Evolutionary conservation across 2,797 vertebrate species (phyloP).

Genomic region (Characodon lateralis): DNA sequence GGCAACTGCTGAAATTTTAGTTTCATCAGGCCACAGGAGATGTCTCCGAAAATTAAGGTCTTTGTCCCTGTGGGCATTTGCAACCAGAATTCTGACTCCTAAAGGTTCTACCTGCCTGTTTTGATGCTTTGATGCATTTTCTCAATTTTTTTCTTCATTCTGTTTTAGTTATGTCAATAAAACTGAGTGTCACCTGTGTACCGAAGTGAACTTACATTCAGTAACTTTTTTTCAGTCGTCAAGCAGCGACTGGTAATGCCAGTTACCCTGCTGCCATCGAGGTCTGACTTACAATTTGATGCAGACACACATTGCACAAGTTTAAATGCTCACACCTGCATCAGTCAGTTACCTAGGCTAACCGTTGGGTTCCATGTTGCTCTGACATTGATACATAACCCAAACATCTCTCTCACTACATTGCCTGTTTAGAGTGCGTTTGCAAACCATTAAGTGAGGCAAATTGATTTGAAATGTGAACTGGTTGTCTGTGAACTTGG

Average conservation of each 20-base stretch:
- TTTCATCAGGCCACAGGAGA: too few species aligned
- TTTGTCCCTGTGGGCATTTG: too few species aligned
- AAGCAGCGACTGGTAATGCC: background rate
- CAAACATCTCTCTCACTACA: background rate
- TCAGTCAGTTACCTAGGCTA: background rate
- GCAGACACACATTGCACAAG: background rate
- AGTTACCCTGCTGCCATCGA: background rate
- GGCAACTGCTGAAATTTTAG: too few species aligned
- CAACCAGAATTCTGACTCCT: too few species aligned
- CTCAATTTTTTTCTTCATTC: too few species aligned
- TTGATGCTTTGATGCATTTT: too few species aligned
- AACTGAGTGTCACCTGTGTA: too few species aligned
- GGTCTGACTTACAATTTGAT: background rate
- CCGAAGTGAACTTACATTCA: too few species aligned
- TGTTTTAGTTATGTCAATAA: too few species aligned
- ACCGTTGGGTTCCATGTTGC: background rate
- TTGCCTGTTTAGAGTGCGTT: background rate
- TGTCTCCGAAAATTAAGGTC: too few species aligned
- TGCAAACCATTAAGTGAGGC: constrained; percentile 4
- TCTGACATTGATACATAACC: constrained; percentile 1
- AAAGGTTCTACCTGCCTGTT: too few species aligned
- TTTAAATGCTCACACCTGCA: background rate
- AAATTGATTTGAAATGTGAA: constrained; percentile 1
- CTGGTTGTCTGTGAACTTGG: constrained; percentile 13
- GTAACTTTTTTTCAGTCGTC: background rate